Conservation (phyloP, 2,797 vertebrate species). For the Babyrousa celebensis region DNA sequence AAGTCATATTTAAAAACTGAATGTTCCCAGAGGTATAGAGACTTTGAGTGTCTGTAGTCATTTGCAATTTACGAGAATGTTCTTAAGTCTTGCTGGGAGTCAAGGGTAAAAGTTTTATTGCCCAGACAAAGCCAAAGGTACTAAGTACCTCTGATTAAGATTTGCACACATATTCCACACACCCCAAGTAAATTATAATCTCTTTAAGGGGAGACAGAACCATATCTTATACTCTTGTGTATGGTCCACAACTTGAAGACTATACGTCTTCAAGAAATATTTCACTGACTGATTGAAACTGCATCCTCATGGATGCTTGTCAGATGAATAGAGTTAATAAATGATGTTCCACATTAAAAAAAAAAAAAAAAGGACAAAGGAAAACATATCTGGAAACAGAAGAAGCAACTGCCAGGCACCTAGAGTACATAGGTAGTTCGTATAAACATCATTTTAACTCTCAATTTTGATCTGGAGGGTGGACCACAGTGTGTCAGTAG, state of each 20-base stretch:
- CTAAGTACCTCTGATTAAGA: not conserved
- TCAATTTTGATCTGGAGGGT: not conserved
- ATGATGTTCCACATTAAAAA: not conserved
- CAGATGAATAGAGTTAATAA: not conserved
- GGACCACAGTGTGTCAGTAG: not conserved
- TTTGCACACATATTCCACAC: not conserved
- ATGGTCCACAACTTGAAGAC: not conserved
- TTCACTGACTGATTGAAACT: not conserved
- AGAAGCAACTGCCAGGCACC: not conserved
- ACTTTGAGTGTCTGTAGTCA: not conserved
- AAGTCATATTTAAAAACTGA: slow-evolving; percentile 33
- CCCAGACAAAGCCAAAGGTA: not conserved
- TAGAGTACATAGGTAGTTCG: not conserved
- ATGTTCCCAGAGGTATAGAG: not conserved
- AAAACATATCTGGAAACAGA: not conserved
- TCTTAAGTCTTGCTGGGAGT: not conserved
- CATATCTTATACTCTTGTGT: not conserved
- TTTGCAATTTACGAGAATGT: not conserved
- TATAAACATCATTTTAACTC: not conserved
- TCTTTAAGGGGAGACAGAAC: not conserved
- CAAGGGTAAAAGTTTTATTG: not conserved
- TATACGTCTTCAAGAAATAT: not conserved
- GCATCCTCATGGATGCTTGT: no score
- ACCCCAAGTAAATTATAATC: not conserved
- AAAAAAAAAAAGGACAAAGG: not conserved